A percentile compares a stretch with the other conserved stretches of the same genome.
Conservation (phyloP, 2,797 vertebrate species). For the Hyperoplus lanceolatus region DNA sequence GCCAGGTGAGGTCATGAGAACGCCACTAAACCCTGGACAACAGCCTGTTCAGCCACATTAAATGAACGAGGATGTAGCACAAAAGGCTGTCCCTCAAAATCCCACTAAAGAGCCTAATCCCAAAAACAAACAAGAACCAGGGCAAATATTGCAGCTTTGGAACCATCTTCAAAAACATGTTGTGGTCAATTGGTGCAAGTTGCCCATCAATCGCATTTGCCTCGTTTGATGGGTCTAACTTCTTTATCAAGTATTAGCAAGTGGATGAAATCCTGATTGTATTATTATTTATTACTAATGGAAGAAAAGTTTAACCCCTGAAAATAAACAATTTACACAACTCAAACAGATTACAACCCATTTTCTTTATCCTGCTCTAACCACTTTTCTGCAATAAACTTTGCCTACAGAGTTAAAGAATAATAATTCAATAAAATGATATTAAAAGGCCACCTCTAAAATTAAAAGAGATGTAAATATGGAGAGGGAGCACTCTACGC, state of each 20-base stretch:
- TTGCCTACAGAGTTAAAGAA: slow-evolving; percentile 23
- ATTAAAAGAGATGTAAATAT: slow-evolving; percentile 52
- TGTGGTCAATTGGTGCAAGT: slow-evolving; percentile 33
- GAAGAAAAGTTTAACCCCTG: background rate
- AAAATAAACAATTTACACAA: background rate
- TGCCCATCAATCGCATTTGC: slow-evolving; percentile 30
- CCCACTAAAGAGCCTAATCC: slow-evolving; percentile 70
- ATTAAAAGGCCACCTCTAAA: slow-evolving; percentile 37
- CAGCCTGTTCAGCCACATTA: slow-evolving; percentile 71
- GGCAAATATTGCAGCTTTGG: slow-evolving; percentile 33
- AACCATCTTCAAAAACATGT: slow-evolving; percentile 46
- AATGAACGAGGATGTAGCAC: slow-evolving; percentile 71
- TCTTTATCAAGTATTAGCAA: slow-evolving; percentile 24
- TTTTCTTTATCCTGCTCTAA: background rate
- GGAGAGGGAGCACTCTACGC: slow-evolving; percentile 53
- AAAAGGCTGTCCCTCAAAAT: slow-evolving; percentile 60
- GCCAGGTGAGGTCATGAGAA: slow-evolving; percentile 87
- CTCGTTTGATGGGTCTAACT: slow-evolving; percentile 23
- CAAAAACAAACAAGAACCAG: slow-evolving; percentile 65
- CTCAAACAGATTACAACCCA: background rate
- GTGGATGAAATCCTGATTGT: slow-evolving; percentile 1
- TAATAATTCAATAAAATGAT: slow-evolving; percentile 3
- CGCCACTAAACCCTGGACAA: slow-evolving; percentile 74
- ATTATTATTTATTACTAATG: slow-evolving; percentile 11
- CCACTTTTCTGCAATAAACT: background rate